phyloP scores from a whole-genome alignment of 37 sponge, comb jelly and placozoan genomes.

The Chondrilla cf. caribensis region DNA sequence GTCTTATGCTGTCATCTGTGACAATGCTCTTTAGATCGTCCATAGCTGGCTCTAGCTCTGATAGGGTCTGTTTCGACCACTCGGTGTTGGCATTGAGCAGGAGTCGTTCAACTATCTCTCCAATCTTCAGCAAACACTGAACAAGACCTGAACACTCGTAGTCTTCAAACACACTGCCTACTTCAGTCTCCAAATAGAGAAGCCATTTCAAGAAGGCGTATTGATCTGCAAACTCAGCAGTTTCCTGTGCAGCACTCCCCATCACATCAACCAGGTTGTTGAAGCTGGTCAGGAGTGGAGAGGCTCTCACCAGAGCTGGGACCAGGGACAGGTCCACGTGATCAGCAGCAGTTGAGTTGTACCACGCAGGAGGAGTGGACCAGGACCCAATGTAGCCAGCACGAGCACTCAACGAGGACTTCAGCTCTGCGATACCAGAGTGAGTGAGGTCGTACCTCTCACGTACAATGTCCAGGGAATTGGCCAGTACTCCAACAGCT shows the following conservation, averaged over 20 bases:
- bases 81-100: neutral
- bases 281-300: too few species aligned
- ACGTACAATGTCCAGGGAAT: too few species aligned
- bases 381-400: too few species aligned
- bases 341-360: too few species aligned
- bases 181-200: conserved; percentile 4
- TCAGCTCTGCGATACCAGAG: too few species aligned
- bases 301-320: too few species aligned
- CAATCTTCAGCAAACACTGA: neutral
- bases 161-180: neutral
- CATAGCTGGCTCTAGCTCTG: neutral
- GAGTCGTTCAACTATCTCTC: neutral
- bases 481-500: too few species aligned
- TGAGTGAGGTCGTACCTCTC: too few species aligned
- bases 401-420: too few species aligned
- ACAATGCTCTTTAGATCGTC: neutral
- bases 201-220: neutral
- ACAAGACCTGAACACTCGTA: neutral
- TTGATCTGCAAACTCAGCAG: neutral
- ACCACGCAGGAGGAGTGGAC: too few species aligned
- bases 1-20: too few species aligned
- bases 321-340: too few species aligned
- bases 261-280: neutral
- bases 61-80: neutral
- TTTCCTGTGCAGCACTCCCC: neutral